Base-by-base conservation (phyloP, 2,113 vertebrate species). In the Paradoxurus hermaphroditus region DNA sequence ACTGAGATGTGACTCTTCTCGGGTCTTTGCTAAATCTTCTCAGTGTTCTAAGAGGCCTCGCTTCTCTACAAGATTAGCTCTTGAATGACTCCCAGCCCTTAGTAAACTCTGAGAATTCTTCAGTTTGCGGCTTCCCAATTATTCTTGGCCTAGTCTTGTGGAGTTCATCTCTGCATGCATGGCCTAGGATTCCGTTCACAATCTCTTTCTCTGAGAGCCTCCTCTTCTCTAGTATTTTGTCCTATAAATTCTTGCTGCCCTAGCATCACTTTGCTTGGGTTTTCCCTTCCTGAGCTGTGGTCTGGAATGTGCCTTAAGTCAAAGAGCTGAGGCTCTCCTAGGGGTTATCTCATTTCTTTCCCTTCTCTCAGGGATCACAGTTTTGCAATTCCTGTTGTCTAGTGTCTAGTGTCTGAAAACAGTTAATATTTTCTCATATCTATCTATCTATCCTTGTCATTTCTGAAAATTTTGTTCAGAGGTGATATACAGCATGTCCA, bases 401-500 rank as follows among this genome's bases (percentile, higher is more conserved):
- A 18, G 21, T 85, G 12, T 91, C 78, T 91, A 14, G 21, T 88
- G 9, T 91, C 78, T 91, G 78, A 88, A 92, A 67, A 75, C 39
- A 83, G 12, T n/a, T 67, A 34, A 79, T 86, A 53, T 29, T 46
- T 86, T 53, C 15, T 10, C 11, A 44, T 34, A 1, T 85, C 44
- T 83, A 27, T 85, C 7, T 49, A 68, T 49, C 44, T 27, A 86
- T 49, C 73, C 31, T 13, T 88, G 27, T 51, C 16, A 41, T 86
- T 93, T 91, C 56, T 86, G 56, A 91, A 85, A 56, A 78, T 67
- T 83, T 94, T 95, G 36, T 86, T 92, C 53, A 86, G 78, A 78
- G 41, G 46, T 56, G n/a, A n/a, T 15, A 85, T 39, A 19, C 4
- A 27, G 41, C 44, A 53, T 73, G 67, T 90, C 73, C 39, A 51